A percentile compares a stretch with the other conserved stretches of the same genome.
These are phyloP conservation scores for Platycheirus rosarum DNA, from an alignment of 2,888 invertebrate species.

Conservation along the genomic window DNA sequence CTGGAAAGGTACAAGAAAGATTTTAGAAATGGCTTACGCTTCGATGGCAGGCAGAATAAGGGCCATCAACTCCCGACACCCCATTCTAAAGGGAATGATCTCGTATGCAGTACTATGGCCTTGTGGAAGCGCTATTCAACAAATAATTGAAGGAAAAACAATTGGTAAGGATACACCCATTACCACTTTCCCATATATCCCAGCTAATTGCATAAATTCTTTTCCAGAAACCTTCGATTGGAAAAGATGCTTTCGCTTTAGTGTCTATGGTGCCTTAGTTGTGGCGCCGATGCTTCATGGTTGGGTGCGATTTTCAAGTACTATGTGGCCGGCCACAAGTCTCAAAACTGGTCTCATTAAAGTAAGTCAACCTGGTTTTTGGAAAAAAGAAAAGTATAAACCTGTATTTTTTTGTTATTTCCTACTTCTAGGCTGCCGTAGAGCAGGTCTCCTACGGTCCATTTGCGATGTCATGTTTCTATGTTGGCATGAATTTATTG, in stretches of 20 bases:
- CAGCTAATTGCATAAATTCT: too few species aligned
- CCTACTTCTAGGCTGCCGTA: conserved; percentile 84
- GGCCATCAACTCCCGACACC: conserved; percentile 77
- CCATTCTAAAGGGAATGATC: conserved; percentile 85
- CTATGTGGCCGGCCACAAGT: conserved; percentile 89
- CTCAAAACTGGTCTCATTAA: conserved; percentile 89
- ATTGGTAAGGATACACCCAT: conserved; percentile 84
- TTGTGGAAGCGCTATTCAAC: conserved; percentile 88
- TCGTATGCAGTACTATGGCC: conserved; percentile 89
- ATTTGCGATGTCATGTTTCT: conserved; percentile 89
- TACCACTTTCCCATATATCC: too few species aligned
- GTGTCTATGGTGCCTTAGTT: conserved; percentile 89
- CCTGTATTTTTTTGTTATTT: background rate
- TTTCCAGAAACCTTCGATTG: conserved; percentile 87
- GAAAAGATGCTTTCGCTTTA: conserved; percentile 87
- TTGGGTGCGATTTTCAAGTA: conserved; percentile 89
- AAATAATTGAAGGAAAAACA: conserved; percentile 86
- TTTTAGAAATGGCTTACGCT: conserved; percentile 36
- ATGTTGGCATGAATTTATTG: conserved; percentile 88
- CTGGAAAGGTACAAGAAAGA: background rate
- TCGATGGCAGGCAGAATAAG: conserved; percentile 59
- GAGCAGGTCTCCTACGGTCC: conserved; percentile 91
- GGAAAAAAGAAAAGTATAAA: background rate
- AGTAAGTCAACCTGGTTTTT: conserved; percentile 77
- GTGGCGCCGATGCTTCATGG: conserved; percentile 91